Conservation (phyloP, 2,113 vertebrate species). For the Rhinoderma darwinii region DNA sequence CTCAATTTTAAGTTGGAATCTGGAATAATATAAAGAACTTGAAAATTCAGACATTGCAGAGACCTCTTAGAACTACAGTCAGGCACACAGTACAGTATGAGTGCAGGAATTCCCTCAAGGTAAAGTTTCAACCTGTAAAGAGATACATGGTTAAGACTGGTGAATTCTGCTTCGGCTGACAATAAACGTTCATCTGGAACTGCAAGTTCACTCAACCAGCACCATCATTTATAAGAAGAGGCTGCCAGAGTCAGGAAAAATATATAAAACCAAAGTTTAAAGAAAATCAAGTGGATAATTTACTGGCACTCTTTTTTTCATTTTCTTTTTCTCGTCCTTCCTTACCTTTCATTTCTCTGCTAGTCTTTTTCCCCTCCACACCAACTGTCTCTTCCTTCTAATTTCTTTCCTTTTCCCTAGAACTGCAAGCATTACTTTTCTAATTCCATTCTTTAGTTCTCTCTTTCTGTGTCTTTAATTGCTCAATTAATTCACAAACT, state of each 20-base stretch:
- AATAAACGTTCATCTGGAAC: conserved; percentile 34
- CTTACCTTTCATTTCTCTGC: not conserved
- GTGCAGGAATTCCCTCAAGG: not conserved
- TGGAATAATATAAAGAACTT: not conserved
- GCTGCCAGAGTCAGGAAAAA: conserved; percentile 1
- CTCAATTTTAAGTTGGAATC: not conserved
- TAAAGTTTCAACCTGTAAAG: conserved; percentile 17
- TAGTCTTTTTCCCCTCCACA: not conserved
- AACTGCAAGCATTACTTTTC: too few species aligned
- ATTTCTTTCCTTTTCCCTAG: too few species aligned
- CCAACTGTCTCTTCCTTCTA: not conserved
- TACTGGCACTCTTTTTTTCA: not conserved
- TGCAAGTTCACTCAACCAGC: conserved; percentile 31
- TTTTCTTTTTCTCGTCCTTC: not conserved
- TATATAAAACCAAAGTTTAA: conserved; percentile 17
- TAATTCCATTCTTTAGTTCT: too few species aligned
- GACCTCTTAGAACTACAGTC: not conserved
- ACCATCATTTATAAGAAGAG: conserved; percentile 5
- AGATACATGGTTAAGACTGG: conserved; percentile 12
- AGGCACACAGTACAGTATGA: not conserved
- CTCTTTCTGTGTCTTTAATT: too few species aligned
- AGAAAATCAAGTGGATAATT: not conserved
- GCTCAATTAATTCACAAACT: too few species aligned
- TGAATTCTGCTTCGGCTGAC: conserved; percentile 11
- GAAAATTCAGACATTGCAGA: not conserved